Evolutionary conservation across 2,113 vertebrate genomes (phyloP).

Genomic region (Myotis lucifugus): DNA sequence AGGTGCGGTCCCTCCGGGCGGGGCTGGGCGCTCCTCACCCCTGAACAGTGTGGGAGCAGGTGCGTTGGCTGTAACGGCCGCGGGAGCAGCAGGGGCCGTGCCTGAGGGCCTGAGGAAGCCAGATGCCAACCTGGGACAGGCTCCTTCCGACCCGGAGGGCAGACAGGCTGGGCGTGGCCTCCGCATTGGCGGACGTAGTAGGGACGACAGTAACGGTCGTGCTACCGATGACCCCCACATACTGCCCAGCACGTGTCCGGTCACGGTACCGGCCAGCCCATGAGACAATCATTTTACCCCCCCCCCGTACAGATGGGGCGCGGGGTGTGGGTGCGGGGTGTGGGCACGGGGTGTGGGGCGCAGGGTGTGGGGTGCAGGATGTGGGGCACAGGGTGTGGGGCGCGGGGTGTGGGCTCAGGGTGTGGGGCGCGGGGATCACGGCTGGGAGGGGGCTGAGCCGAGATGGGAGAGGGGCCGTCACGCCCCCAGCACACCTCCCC

Average conservation of each 20-base stretch:
- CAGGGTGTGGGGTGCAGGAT: too few species aligned
- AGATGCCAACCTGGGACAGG: neutral
- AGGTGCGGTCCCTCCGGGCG: neutral
- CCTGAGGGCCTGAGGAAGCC: neutral
- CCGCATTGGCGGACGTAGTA: accelerated
- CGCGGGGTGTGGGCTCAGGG: too few species aligned
- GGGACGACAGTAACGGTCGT: accelerated
- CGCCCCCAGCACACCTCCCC: too few species aligned
- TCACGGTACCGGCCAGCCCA: accelerated
- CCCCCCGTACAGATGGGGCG: neutral
- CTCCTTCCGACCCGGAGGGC: accelerated
- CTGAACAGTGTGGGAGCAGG: accelerated
- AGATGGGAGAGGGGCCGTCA: too few species aligned
- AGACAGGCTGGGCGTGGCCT: accelerated
- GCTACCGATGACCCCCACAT: accelerated
- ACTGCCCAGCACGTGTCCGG: neutral
- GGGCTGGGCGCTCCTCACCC: accelerated
- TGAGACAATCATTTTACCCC: neutral
- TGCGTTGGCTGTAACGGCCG: accelerated
- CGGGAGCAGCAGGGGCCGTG: accelerated
- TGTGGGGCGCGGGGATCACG: too few species aligned
- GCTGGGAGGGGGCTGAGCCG: too few species aligned
- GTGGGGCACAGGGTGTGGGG: accelerated
- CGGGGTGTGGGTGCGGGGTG: too few species aligned
- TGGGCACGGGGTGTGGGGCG: too few species aligned